These are phyloP conservation scores for Brachynemurus nebulosus DNA, from an alignment of 2,888 invertebrate genomes.

Conservation along the genomic window DNA sequence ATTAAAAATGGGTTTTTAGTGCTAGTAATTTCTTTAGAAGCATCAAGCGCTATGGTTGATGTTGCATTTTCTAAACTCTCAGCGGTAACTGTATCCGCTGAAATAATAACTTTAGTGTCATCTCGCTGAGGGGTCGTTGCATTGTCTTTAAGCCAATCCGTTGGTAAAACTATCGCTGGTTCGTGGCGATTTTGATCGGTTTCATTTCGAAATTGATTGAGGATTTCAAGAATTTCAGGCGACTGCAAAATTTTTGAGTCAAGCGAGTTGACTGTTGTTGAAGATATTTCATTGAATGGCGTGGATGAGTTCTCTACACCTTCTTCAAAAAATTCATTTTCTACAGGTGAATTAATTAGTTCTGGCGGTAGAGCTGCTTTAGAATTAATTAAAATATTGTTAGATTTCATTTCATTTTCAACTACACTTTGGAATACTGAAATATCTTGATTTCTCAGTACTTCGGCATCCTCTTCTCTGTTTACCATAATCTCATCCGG, in stretches of 20 bases:
- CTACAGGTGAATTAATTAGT: constrained; percentile 21
- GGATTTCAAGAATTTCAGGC: background rate
- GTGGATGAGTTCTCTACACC: constrained; percentile 7
- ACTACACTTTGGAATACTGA: constrained; percentile 8
- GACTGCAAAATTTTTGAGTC: background rate
- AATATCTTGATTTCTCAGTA: constrained; percentile 6
- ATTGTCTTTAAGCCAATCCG: too few species aligned
- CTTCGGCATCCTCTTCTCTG: background rate
- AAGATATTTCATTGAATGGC: background rate
- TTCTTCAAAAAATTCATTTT: constrained; percentile 19
- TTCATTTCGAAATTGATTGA: background rate
- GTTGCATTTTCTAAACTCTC: too few species aligned
- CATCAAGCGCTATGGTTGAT: too few species aligned
- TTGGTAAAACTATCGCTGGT: too few species aligned
- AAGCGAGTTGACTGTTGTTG: background rate
- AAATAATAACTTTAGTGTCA: too few species aligned
- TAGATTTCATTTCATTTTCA: constrained; percentile 1
- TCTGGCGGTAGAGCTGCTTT: constrained; percentile 23
- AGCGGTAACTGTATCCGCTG: too few species aligned
- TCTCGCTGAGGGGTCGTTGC: too few species aligned
- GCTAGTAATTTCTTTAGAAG: too few species aligned
- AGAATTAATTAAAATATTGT: constrained; percentile 19
- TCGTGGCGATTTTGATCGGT: too few species aligned
- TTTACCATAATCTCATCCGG: constrained; percentile 33
- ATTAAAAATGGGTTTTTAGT: constrained; percentile 16